Base-by-base conservation (phyloP, 2,888 invertebrate genomes). In the Macroteleia sp. region DNA sequence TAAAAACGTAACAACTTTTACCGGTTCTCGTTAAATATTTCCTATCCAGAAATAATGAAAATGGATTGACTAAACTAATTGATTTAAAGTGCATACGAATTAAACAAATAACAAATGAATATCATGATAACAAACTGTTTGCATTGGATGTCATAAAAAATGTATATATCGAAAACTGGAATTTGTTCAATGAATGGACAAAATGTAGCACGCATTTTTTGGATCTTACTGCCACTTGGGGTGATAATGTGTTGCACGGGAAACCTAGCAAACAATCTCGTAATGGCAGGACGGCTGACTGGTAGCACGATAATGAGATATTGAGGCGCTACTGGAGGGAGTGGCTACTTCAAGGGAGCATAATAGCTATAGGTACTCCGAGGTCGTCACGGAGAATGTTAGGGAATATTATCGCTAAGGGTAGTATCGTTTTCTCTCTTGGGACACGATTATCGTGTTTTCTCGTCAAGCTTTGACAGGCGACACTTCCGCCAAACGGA, bases 231-330 rank as follows among this genome's bases (percentile, higher is more conserved):
- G 17, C 44, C 44, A 61, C 42, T 30, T 42, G 56, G 69, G 59
- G 75, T 54, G 76, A 82, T 85, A 87, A 88, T 87, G 86, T 86
- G 87, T 88, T 86, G 85, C 84, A 85, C 79, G 80, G 83, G 84
- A 86, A 84, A 86, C 82, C 86, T 82, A 86, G 90, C 88, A 88
- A 91, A 91, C 91, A 91, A 91, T 91, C 89, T 89, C 90, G 90
- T 91, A 90, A 91, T 91, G 89, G 91, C 86, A 89, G 86, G 84
- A 86, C 80, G 85, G 86, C 86, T 86, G 91, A 88, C 88, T 89
- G 88, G 89, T 90, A 85, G 87, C 84, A 82, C 87, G 85, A 89
- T 91, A 91, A 91, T 91, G 91, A 91, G 91, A 91, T 91, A 91
- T 91, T 90, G 90, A 91, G 86, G 83, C 85, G 85, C 86, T 87